Evolutionary conservation across 2,113 vertebrate genomes (phyloP).

Genomic region (Scomber scombrus): DNA sequence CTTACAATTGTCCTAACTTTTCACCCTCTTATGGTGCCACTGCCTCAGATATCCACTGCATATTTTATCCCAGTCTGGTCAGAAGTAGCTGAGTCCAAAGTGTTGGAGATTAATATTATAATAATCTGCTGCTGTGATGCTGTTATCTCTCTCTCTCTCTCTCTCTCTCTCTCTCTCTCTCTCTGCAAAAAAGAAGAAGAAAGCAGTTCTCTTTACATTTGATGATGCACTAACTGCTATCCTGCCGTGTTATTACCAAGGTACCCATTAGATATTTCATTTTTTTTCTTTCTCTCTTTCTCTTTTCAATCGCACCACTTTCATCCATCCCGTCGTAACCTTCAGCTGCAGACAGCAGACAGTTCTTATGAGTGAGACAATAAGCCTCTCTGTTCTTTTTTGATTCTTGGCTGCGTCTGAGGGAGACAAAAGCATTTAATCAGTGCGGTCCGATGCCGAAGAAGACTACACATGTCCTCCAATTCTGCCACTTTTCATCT

Average conservation of each 20-base stretch:
- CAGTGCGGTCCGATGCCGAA: constrained; percentile 38
- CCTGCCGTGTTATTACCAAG: constrained; percentile 30
- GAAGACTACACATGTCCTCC: constrained; percentile 55
- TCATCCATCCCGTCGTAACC: constrained; percentile 53
- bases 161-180: neutral
- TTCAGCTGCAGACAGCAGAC: constrained; percentile 49
- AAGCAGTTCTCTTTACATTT: constrained; percentile 30
- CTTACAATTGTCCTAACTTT: too few species aligned
- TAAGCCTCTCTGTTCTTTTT: constrained; percentile 56
- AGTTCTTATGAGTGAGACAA: constrained; percentile 61
- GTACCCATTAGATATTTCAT: constrained; percentile 36
- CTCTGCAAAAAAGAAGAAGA: neutral
- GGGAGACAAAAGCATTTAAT: constrained; percentile 68
- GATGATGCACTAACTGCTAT: constrained; percentile 22
- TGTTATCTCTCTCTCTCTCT: neutral
- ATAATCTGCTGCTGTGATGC: constrained; percentile 5
- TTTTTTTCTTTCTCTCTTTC: neutral
- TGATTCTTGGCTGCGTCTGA: constrained; percentile 58
- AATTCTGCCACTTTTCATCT: constrained; percentile 66
- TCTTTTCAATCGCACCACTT: constrained; percentile 37
- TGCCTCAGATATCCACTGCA: neutral
- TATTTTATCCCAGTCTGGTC: neutral
- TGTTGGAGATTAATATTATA: constrained; percentile 1
- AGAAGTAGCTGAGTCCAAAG: neutral
- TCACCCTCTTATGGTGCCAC: too few species aligned